Evolutionary conservation across 2,888 invertebrate species (phyloP).

Genomic region (Microctonus hyperodae): DNA sequence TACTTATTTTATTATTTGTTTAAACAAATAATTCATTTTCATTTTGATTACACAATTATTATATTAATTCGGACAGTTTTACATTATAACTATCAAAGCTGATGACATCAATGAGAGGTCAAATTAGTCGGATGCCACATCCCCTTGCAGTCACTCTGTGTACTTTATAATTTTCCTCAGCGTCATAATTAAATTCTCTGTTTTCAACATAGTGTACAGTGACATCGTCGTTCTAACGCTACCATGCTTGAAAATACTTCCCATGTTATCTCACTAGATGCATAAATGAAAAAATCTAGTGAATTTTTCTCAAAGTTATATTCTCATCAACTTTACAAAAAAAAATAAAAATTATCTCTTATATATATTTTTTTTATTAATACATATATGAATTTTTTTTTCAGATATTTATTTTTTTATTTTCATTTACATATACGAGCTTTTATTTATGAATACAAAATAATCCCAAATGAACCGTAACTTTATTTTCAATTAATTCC

Average conservation of each 20-base stretch:
- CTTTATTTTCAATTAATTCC: no score
- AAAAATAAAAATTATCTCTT: no score
- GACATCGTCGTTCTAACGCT: not conserved
- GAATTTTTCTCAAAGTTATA: no score
- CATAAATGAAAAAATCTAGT: no score
- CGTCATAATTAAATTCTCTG: slow-evolving; percentile 49
- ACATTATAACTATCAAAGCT: not conserved
- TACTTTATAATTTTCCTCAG: slow-evolving; percentile 42
- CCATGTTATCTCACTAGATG: not conserved
- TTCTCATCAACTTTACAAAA: no score
- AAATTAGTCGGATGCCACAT: not conserved
- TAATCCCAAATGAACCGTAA: no score
- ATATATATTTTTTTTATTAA: no score
- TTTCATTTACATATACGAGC: no score
- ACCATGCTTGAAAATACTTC: not conserved
- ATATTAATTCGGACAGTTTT: not conserved
- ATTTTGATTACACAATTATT: not conserved
- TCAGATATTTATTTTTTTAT: no score
- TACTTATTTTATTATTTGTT: no score
- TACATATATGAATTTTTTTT: no score
- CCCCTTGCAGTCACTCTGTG: slow-evolving; percentile 29
- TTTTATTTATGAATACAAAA: no score
- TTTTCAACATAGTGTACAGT: slow-evolving; percentile 34
- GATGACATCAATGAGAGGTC: not conserved
- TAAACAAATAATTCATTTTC: not conserved